Percentiles rank a stretch among this genome's conserved stretches.
Conservation (phyloP, 2,113 vertebrate genomes). For the Esox niger region DNA sequence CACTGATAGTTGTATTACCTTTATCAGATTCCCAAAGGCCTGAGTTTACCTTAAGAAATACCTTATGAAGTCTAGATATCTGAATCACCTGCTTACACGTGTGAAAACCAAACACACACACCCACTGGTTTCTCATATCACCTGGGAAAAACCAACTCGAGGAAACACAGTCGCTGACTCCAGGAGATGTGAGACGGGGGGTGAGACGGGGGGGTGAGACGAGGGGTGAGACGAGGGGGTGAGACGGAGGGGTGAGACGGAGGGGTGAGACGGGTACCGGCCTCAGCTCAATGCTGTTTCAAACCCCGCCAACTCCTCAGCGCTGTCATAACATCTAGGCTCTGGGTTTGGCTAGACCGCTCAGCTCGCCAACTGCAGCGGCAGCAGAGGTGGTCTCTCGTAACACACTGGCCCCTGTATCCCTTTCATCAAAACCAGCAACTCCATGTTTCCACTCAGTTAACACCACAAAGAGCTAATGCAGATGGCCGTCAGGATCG, state of each 20-base stretch:
- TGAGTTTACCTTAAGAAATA: no score
- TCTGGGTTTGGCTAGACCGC: constrained; percentile 23
- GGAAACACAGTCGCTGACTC: constrained; percentile 38
- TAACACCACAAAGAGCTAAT: neutral
- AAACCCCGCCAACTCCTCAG: constrained; percentile 54
- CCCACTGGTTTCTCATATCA: no score
- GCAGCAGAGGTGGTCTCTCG: constrained; percentile 6
- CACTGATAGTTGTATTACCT: no score
- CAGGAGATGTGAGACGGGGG: constrained; percentile 46
- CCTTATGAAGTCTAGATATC: no score
- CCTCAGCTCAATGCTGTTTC: constrained; percentile 52
- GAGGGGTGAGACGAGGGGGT: no score
- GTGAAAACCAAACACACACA: no score
- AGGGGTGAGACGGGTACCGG: constrained; percentile 39
- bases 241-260: no score
- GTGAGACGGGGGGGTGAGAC: no score
- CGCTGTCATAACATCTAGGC: constrained; percentile 54
- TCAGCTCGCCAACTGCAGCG: constrained; percentile 6
- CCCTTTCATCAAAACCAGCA: neutral
- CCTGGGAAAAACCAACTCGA: constrained; percentile 17
- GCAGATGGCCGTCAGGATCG: no score
- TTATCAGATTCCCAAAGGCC: no score
- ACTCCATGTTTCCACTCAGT: neutral
- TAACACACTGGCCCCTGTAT: neutral
- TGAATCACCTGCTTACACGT: no score